Base-by-base conservation (phyloP, 1,140 invertebrate genomes). In the Mesaphorura yosii region DNA sequence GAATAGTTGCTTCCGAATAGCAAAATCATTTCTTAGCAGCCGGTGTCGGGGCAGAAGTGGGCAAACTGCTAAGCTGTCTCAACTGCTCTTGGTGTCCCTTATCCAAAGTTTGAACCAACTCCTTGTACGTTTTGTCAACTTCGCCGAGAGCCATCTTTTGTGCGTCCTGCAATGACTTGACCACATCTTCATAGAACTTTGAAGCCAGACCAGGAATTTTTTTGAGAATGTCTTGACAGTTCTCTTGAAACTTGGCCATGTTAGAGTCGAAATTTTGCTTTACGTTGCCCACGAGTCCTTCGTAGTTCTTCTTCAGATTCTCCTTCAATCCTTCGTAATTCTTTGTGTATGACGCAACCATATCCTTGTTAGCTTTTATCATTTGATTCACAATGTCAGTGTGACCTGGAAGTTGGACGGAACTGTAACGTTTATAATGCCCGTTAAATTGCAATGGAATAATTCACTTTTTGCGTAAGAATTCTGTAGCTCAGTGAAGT, bases 281-380 rank as follows among this genome's bases (percentile, higher is more conserved):
- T 1, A 29, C 40, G 23, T 44, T 22, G 25, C 28, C 28, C 12
- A 26, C 19, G 5, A 48, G 29, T 20, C 46, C 46, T n/a, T 34
- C 25, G 23, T 29, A 55, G 19, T 46, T 49, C 5, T 49, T 41
- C 40, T 40, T 48, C 23, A 55, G 27, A 19, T 25, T 55, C 27
- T 42, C 26, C 19, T 28, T 6, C 4, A 55, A 28, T 5, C 47
- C 47, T 20, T 15, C 19, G 47, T 55, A 48, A 26, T 48, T 48
- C 12, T 12, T 31, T 6, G 25, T 48, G 29, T 48, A 48, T 10
- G 26, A n/a, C 15, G 4, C 12, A 15, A 29, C 37, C 46, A 31
- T 34, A 31, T 48, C 46, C 10, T 15, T 26, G 15, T 10, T 34
- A 5, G 46, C 46, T 20, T 48, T 48, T 7, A 26, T 31, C 46